Evolutionary conservation across 2,113 vertebrate species (phyloP).

Genomic region (Platysternon megacephalum): DNA sequence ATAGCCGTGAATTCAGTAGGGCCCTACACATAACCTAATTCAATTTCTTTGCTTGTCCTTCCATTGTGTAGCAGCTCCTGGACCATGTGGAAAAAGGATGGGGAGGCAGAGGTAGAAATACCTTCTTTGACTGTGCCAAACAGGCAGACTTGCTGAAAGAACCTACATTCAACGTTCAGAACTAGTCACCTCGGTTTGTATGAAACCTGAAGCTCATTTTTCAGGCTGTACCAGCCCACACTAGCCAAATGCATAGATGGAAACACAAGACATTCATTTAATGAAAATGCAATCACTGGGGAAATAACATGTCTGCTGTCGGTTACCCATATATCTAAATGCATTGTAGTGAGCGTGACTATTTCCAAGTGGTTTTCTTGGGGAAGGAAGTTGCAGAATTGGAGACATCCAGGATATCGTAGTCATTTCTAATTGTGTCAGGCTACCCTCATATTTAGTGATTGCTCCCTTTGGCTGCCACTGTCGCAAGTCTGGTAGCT

Average conservation of each 20-base stretch:
- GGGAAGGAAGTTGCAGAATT: background rate
- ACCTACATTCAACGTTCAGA: fast-evolving
- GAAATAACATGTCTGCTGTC: background rate
- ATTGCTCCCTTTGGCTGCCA: background rate
- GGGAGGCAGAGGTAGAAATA: background rate
- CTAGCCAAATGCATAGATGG: background rate
- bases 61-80: background rate
- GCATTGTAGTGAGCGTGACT: background rate
- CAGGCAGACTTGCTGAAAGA: background rate
- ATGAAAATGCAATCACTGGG: background rate
- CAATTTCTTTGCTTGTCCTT: background rate
- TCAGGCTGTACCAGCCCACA: background rate
- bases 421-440: background rate
- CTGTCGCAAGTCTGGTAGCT: background rate
- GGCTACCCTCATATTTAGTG: background rate
- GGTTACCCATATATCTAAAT: background rate
- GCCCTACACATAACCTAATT: background rate
- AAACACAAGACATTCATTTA: background rate
- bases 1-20: too few species aligned
- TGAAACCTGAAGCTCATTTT: background rate
- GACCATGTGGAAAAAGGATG: background rate
- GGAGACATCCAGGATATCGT: background rate
- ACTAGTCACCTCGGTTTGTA: background rate
- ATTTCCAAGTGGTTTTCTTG: background rate
- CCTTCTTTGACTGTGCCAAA: background rate